Percentiles rank a stretch among this genome's conserved stretches.
Conservation (phyloP, 1,140 invertebrate genomes). For the Drosophila parabipectinata region DNA sequence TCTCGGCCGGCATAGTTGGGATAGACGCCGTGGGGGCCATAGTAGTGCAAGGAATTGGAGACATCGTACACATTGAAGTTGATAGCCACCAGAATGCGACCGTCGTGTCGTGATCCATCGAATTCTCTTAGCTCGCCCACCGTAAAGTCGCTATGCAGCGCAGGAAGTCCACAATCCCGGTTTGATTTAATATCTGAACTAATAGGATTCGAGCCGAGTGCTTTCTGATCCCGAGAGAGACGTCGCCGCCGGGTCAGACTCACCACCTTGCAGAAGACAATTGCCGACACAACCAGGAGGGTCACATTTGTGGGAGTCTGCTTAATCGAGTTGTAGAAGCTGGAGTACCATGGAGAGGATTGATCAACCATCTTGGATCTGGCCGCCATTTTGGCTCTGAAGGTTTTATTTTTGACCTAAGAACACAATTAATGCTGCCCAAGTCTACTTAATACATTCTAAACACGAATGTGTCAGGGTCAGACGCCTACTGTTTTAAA, state of each 20-base stretch:
- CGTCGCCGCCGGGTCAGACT: constrained; percentile 26
- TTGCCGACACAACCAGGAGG: constrained; percentile 44
- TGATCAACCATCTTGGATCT: constrained; percentile 7
- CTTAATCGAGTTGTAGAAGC: constrained; percentile 34
- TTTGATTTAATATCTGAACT: not conserved
- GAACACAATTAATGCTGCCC: not conserved
- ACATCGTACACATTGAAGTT: constrained; percentile 62
- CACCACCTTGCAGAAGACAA: constrained; percentile 55
- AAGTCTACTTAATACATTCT: not conserved
- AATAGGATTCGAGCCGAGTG: not conserved
- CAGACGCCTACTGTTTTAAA: not conserved
- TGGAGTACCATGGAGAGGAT: constrained; percentile 48
- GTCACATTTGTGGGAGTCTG: constrained; percentile 37
- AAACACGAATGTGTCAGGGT: not conserved
- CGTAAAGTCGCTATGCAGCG: constrained; percentile 44
- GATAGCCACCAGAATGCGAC: constrained; percentile 53
- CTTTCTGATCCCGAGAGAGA: not conserved
- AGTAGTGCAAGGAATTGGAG: constrained; percentile 42
- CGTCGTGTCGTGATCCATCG: constrained; percentile 46
- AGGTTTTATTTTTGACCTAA: not conserved
- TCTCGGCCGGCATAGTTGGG: constrained; percentile 55
- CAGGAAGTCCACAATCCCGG: not conserved
- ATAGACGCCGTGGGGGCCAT: constrained; percentile 50
- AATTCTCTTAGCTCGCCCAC: constrained; percentile 41
- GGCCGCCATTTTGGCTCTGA: constrained; percentile 1